Evolutionary conservation across 2,113 vertebrate species (phyloP), one percentile per base, ranked within the genome.

Genomic region (Prionailurus viverrinus): DNA sequence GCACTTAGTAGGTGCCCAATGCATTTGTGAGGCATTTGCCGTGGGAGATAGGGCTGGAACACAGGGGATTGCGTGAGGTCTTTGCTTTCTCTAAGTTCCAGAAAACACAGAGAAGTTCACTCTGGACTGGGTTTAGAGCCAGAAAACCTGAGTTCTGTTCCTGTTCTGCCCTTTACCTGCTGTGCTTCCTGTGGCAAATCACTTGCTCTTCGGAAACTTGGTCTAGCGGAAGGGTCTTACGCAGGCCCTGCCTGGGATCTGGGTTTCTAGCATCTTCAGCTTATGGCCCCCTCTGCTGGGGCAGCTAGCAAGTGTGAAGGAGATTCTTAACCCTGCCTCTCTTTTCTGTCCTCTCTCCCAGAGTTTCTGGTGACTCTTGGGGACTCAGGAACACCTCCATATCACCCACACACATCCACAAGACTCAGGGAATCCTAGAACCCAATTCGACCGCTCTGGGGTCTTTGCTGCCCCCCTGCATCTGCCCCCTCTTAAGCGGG

Each of bases 121-220:
- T 94, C 89, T 25, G 36, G 45, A 14, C 71, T 39, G 79, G 27
- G 31, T 39, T 66, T 90, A 66, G 61, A 91, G 55, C 55, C 63
- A 84, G 91, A 66, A 95, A 36, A 95, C 39, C 18, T 4, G 31
- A 48, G 80, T 91, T 94, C 63, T 36, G 3, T 83, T 71, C 63
- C 39, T 6, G 13, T 13, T 91, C 78, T 74, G 68, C 58, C 16
- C 31, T 45, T 68, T 79, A 33, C 27, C 7, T 51, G 27, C 74
- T 79, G 14, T 61, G 29, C 58, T 33, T 92, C 78, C 79, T 55
- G 63, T 48, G 78, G 45, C 33, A 88, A 91, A 91, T 65, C 21
- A 13, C 48, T 80, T 74, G 36, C 71, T 29, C 16, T 94, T 84
- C 66, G 31, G n/a, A 76, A 74, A 10, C 16, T 4, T 6, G 8